A percentile compares a stretch with the other conserved stretches of the same genome.
These are phyloP conservation scores for Cydia fagiglandana DNA, from an alignment of 1,140 invertebrate species.

Conservation along the genomic window DNA sequence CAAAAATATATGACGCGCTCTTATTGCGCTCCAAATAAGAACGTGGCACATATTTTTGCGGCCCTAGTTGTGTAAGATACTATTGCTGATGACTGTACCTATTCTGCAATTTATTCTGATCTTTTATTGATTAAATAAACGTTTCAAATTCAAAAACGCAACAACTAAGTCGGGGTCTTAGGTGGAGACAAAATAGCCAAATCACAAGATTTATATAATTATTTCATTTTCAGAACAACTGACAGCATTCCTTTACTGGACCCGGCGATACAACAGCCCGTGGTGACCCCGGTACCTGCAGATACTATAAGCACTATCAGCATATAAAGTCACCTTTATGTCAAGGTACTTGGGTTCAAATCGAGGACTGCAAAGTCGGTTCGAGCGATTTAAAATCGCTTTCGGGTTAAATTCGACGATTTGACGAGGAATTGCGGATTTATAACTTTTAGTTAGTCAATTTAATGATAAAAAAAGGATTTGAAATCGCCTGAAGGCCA, in stretches of 20 bases:
- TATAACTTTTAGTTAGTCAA: not conserved
- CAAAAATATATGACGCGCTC: too few species aligned
- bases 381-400: slow-evolving; percentile 17
- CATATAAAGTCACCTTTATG: slow-evolving; percentile 51
- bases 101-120: too few species aligned
- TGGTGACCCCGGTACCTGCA: slow-evolving; percentile 61
- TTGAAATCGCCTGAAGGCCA: not conserved
- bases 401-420: not conserved
- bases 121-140: not conserved
- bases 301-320: slow-evolving; percentile 75
- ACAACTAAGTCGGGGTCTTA: too few species aligned
- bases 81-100: too few species aligned
- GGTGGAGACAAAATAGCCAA: too few species aligned
- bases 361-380: slow-evolving; percentile 1
- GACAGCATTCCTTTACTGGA: slow-evolving; percentile 71
- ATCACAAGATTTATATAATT: slow-evolving; percentile 23
- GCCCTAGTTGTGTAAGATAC: too few species aligned
- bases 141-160: too few species aligned
- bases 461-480: slow-evolving; percentile 16
- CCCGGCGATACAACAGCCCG: slow-evolving; percentile 65
- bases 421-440: not conserved
- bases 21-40: too few species aligned
- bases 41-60: too few species aligned
- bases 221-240: slow-evolving; percentile 60
- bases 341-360: not conserved